Evolutionary conservation across 2,113 vertebrate genomes (phyloP).

Genomic region (Rhinopomastus cyanomelas): DNA sequence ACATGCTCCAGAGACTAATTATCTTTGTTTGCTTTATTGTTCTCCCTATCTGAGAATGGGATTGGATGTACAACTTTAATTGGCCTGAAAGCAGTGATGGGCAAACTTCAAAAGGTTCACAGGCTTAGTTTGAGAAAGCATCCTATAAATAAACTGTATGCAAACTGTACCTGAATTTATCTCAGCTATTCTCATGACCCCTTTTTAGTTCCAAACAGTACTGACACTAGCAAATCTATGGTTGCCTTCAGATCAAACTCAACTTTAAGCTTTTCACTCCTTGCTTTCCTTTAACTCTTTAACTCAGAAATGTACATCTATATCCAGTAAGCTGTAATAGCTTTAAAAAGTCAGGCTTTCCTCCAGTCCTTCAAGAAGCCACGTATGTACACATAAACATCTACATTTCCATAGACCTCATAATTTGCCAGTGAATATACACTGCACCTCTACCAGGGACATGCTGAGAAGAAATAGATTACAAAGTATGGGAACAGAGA

Average conservation of each 20-base stretch:
- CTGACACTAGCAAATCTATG: background rate
- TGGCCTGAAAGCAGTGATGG: conserved; percentile 24
- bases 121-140: conserved; percentile 7
- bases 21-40: conserved; percentile 60
- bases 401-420: background rate
- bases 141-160: conserved; percentile 39
- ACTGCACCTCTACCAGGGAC: background rate
- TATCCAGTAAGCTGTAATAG: background rate
- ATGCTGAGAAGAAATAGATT: background rate
- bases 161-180: conserved; percentile 10
- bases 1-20: conserved; percentile 64
- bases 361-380: background rate
- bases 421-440: background rate
- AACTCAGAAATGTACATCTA: background rate
- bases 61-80: conserved; percentile 36
- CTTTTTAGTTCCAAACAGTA: background rate
- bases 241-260: background rate
- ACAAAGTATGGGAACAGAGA: background rate
- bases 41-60: conserved; percentile 22
- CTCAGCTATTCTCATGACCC: background rate
- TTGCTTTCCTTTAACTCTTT: background rate
- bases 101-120: conserved; percentile 63
- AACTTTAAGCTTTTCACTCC: background rate
- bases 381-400: background rate
- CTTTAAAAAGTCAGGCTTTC: background rate